A percentile compares a stretch with the other conserved stretches of the same genome.
Evolutionary conservation across 1,140 invertebrate genomes (phyloP).

Genomic region (Asobara japonica): DNA sequence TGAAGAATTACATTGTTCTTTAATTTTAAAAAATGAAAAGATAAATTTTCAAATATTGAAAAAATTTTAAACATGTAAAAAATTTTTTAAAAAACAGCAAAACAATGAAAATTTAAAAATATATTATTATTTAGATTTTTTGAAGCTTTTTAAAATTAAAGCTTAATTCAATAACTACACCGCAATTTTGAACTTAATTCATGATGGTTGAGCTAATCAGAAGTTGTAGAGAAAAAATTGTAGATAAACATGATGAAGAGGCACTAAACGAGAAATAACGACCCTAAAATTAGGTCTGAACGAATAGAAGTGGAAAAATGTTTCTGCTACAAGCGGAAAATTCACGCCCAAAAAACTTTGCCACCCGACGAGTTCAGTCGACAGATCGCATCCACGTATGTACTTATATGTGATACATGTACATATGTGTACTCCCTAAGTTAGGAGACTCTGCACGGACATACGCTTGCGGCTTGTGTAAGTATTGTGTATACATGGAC

Average conservation of each 20-base stretch:
- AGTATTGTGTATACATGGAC: not conserved
- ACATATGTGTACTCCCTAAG: not conserved
- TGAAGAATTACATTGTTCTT: no score
- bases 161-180: no score
- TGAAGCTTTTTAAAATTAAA: no score
- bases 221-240: not conserved
- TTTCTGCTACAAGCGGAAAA: not conserved
- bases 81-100: no score
- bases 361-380: not conserved
- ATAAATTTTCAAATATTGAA: no score
- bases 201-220: no score
- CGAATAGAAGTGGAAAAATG: not conserved
- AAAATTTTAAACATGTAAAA: no score
- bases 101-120: no score
- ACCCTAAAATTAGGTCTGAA: not conserved
- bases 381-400: not conserved
- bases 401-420: no score
- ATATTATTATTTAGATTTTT: no score
- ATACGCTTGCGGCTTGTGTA: not conserved
- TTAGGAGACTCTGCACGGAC: not conserved
- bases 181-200: no score
- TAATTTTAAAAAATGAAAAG: no score
- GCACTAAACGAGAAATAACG: not conserved
- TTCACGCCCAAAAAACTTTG: not conserved
- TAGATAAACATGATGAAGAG: not conserved